Percentiles rank a stretch among this genome's conserved stretches.
phyloP scores from a whole-genome alignment of 2,113 vertebrate genomes.

The Sinocyclocheilus rhinocerous region DNA sequence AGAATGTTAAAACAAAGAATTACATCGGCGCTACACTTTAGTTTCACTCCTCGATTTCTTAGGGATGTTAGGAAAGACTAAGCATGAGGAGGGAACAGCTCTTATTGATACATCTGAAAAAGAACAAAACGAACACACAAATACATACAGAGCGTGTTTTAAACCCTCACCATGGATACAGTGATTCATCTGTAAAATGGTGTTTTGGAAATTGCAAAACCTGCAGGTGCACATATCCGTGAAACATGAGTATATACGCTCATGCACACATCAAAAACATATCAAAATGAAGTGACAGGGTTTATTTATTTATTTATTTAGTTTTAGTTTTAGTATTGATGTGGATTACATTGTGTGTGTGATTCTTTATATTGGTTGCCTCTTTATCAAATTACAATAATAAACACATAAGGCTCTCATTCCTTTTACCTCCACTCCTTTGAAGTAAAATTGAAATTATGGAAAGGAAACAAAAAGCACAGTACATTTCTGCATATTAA shows the following conservation, averaged over 20 bases:
- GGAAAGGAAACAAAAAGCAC: conserved; percentile 1
- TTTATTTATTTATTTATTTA: not conserved
- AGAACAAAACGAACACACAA: conserved; percentile 42
- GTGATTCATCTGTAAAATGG: conserved; percentile 73
- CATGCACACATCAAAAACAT: conserved; percentile 10
- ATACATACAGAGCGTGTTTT: conserved; percentile 59
- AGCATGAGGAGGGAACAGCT: conserved; percentile 40
- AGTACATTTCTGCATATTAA: conserved; percentile 5
- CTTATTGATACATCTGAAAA: conserved; percentile 45
- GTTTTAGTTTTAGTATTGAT: not conserved
- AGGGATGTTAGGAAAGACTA: conserved; percentile 44
- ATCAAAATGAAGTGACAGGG: not conserved
- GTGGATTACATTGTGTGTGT: conserved; percentile 5
- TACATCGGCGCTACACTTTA: conserved; percentile 40
- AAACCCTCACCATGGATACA: conserved; percentile 71
- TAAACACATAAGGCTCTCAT: not conserved
- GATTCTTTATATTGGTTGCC: not conserved
- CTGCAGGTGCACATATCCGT: conserved; percentile 63
- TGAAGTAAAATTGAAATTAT: conserved; percentile 60
- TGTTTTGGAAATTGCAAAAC: conserved; percentile 61
- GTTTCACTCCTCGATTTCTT: conserved; percentile 36
- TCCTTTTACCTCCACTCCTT: conserved; percentile 62
- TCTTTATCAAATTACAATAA: conserved; percentile 29
- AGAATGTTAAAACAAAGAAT: conserved; percentile 37
- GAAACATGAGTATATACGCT: conserved; percentile 46